Evolutionary conservation across 2,888 invertebrate species (phyloP).

Genomic region (Athalia cordata): DNA sequence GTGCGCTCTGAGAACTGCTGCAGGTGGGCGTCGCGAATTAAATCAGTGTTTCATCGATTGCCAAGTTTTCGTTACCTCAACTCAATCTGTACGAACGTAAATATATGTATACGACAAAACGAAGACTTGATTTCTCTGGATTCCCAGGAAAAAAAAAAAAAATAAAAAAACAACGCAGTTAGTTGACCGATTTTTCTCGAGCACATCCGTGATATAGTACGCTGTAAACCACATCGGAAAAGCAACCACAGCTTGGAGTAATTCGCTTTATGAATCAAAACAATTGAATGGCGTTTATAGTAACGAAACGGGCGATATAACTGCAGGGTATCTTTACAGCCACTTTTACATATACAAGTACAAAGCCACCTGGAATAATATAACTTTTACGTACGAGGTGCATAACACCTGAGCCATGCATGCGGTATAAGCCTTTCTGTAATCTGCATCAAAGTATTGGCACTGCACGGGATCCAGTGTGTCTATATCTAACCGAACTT

Average conservation of each 20-base stretch:
- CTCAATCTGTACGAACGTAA: no score
- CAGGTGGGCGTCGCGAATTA: constrained; percentile 4
- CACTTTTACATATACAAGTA: background rate
- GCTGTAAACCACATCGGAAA: background rate
- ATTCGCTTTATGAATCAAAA: constrained; percentile 56
- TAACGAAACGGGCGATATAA: constrained; percentile 36
- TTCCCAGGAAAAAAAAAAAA: no score
- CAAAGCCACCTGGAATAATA: constrained; percentile 23
- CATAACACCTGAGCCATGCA: background rate
- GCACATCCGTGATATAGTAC: no score
- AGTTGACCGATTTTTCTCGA: no score
- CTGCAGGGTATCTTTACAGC: constrained; percentile 12
- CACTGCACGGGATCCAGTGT: background rate
- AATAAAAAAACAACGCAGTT: no score
- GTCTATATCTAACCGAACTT: constrained; percentile 12
- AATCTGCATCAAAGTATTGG: constrained; percentile 3
- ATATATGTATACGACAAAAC: no score
- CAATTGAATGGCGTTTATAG: constrained; percentile 57
- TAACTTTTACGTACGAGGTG: background rate
- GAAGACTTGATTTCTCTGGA: no score
- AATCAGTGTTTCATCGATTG: background rate
- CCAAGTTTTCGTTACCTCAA: background rate
- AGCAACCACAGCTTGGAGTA: constrained; percentile 25
- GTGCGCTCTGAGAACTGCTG: constrained; percentile 5
- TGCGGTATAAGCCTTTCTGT: constrained; percentile 5